phyloP scores from a whole-genome alignment of 2,113 vertebrate genomes.

The Tetrax tetrax region DNA sequence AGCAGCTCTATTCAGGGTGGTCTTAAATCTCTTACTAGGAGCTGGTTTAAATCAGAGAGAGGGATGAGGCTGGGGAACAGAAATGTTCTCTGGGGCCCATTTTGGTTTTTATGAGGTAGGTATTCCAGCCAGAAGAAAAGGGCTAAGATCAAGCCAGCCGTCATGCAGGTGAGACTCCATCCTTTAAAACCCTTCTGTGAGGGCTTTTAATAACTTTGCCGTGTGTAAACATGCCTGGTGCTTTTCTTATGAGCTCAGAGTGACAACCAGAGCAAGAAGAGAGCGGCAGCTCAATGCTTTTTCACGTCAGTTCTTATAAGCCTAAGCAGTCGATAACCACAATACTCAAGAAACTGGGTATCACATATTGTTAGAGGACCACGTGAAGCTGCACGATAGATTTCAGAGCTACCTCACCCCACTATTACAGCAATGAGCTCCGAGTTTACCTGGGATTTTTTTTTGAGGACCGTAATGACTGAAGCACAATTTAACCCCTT shows the following conservation, averaged over 20 bases:
- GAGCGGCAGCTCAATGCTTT: background rate
- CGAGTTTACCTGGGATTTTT: background rate
- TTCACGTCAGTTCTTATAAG: constrained; percentile 57
- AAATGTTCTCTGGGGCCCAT: constrained; percentile 7
- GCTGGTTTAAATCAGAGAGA: constrained; percentile 51
- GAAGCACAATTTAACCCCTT: constrained; percentile 47
- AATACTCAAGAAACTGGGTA: constrained; percentile 24
- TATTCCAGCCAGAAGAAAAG: background rate
- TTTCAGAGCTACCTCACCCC: background rate
- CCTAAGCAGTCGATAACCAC: constrained; percentile 14
- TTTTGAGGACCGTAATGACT: background rate
- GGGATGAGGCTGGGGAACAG: constrained; percentile 35
- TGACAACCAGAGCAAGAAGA: background rate
- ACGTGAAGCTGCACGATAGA: background rate
- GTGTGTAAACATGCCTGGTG: constrained; percentile 40
- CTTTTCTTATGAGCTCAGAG: constrained; percentile 60
- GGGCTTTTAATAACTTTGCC: constrained; percentile 42
- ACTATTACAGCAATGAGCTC: background rate
- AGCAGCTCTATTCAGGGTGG: constrained; percentile 17
- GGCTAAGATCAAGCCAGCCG: background rate
- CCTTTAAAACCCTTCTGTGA: background rate
- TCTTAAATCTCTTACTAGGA: constrained; percentile 18
- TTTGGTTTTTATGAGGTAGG: background rate
- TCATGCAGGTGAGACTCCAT: constrained; percentile 34
- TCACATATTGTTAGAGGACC: background rate